A percentile compares a stretch with the other conserved stretches of the same genome.
phyloP scores from a whole-genome alignment of 2,797 vertebrate species.

The Hyperoplus immaculatus region DNA sequence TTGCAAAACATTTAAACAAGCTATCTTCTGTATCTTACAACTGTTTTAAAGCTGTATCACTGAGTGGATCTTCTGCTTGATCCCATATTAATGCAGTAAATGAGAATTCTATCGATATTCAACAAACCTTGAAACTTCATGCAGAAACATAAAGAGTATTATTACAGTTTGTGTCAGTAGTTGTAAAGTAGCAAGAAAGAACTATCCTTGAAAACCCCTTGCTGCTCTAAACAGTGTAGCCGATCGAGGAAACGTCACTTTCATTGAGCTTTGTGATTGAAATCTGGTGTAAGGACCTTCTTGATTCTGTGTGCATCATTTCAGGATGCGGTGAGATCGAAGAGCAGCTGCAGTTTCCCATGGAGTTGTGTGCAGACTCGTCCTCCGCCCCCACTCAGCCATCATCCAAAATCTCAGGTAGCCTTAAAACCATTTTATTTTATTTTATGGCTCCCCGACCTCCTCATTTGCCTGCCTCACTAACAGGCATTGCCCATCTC shows the following conservation, averaged over 20 bases:
- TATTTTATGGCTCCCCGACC: slow-evolving; percentile 1
- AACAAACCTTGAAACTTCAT: not conserved
- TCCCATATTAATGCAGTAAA: not conserved
- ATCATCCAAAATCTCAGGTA: slow-evolving; percentile 89
- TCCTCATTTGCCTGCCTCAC: slow-evolving; percentile 33
- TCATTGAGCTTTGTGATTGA: not conserved
- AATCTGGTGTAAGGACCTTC: not conserved
- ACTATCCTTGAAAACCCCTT: not conserved
- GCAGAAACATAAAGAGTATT: not conserved
- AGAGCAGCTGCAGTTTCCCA: slow-evolving; percentile 94
- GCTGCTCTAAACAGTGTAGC: not conserved
- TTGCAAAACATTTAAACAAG: not conserved
- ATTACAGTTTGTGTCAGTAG: not conserved
- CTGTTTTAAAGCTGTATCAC: not conserved
- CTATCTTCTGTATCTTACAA: not conserved
- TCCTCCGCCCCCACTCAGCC: slow-evolving; percentile 86
- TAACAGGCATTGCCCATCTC: slow-evolving; percentile 66
- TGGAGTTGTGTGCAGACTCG: slow-evolving; percentile 93
- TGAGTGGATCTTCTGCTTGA: not conserved
- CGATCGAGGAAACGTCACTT: not conserved
- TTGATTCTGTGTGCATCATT: slow-evolving; percentile 26
- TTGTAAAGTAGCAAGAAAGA: not conserved
- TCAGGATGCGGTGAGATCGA: slow-evolving; percentile 91
- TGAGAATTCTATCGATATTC: not conserved
- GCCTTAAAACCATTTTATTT: not conserved